A percentile compares a stretch with the other conserved stretches of the same genome.
Evolutionary conservation across 64 coral and sea anemone genomes (phyloP).

Genomic region (Porites australiensis): DNA sequence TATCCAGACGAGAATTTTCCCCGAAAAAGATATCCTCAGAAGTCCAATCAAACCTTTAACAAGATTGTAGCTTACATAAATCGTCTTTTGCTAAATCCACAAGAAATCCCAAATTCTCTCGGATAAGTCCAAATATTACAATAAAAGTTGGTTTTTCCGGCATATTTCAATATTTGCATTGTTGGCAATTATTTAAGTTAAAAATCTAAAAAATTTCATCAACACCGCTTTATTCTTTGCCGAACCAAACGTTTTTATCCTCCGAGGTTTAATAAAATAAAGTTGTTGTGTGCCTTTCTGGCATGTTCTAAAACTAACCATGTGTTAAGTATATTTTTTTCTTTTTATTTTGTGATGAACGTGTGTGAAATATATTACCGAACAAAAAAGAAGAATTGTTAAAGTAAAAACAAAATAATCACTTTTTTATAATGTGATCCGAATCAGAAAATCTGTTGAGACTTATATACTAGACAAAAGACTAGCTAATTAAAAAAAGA

Average conservation of each 20-base stretch:
- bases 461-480: background rate
- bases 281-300: background rate
- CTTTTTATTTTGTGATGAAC: background rate
- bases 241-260: conserved; percentile 8
- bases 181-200: conserved; percentile 37
- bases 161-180: conserved; percentile 47
- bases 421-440: background rate
- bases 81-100: background rate
- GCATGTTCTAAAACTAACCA: background rate
- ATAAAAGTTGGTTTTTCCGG: conserved; percentile 48
- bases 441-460: no score
- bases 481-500: conserved; percentile 6
- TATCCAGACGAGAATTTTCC: no score
- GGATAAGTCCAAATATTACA: background rate
- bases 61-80: background rate
- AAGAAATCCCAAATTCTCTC: background rate
- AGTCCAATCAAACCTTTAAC: background rate
- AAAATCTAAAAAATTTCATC: conserved; percentile 58
- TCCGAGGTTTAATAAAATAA: conserved; percentile 19
- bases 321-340: background rate
- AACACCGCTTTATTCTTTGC: conserved; percentile 54
- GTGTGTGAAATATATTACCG: background rate
- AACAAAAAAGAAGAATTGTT: no score
- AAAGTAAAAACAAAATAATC: background rate
- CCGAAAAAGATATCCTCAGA: background rate